These are phyloP conservation scores for Pimpla rufipes DNA, from an alignment of 2,888 invertebrate species.

Conservation along the genomic window DNA sequence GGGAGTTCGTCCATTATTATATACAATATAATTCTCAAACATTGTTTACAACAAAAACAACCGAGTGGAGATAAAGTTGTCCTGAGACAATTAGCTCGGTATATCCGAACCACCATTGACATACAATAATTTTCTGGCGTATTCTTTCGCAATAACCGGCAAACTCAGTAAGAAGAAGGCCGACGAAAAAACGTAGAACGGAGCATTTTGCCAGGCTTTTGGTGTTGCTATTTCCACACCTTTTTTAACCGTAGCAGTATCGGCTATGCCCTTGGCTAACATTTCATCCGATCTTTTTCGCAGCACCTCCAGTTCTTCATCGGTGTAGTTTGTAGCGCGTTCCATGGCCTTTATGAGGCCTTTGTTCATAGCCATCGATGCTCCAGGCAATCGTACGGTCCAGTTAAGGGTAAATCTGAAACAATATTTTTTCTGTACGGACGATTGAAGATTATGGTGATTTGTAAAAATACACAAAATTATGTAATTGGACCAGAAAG, in stretches of 20 bases:
- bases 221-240: background rate
- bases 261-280: slow-evolving; percentile 45
- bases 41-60: slow-evolving; percentile 7
- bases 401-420: slow-evolving; percentile 48
- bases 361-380: slow-evolving; percentile 37
- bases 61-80: background rate
- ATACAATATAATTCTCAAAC: background rate
- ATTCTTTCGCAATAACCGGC: slow-evolving; percentile 47
- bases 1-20: background rate
- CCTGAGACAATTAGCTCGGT: too few relatives aligned
- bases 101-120: slow-evolving; percentile 23
- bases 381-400: slow-evolving; percentile 35
- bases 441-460: background rate
- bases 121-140: slow-evolving; percentile 36
- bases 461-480: too few relatives aligned
- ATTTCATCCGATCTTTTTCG: slow-evolving; percentile 34
- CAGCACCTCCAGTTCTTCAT: slow-evolving; percentile 46
- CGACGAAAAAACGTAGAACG: slow-evolving; percentile 46
- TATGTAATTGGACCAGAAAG: too few relatives aligned
- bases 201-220: slow-evolving; percentile 40
- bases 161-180: slow-evolving; percentile 49
- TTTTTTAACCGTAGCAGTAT: slow-evolving; percentile 6
- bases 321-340: slow-evolving; percentile 49
- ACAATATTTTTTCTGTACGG: background rate
- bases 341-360: slow-evolving; percentile 16